Evolutionary conservation across 2,888 invertebrate species (phyloP).

Genomic region (Sussaba pulchella): DNA sequence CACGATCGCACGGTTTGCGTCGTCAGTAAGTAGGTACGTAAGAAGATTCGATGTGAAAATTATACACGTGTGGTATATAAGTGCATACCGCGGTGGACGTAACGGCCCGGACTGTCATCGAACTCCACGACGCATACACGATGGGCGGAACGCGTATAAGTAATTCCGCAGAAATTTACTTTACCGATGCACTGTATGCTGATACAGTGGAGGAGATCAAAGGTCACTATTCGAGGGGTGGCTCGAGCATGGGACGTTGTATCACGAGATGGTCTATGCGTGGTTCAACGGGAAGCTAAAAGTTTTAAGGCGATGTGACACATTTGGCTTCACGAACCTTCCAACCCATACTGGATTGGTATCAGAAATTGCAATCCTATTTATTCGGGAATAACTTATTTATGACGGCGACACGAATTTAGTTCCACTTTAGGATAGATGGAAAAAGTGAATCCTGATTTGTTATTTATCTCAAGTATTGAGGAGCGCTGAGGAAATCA

Average conservation of each 20-base stretch:
- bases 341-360: too few species aligned
- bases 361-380: too few species aligned
- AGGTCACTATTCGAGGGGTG: conserved; percentile 33
- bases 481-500: too few species aligned
- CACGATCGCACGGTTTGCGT: conserved; percentile 9
- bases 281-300: conserved; percentile 57
- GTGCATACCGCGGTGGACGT: conserved; percentile 27
- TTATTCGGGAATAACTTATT: too few species aligned
- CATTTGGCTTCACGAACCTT: too few species aligned
- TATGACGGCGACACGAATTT: too few species aligned
- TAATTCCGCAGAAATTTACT: conserved; percentile 20
- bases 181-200: not conserved
- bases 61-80: conserved; percentile 8
- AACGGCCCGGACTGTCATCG: conserved; percentile 15
- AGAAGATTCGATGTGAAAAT: not conserved
- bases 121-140: conserved; percentile 9
- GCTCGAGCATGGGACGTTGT: conserved; percentile 47
- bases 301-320: conserved; percentile 58
- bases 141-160: conserved; percentile 2
- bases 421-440: too few species aligned
- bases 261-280: conserved; percentile 21
- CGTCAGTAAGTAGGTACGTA: conserved; percentile 20
- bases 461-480: too few species aligned
- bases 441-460: too few species aligned
- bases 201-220: conserved; percentile 30